Percentiles rank a stretch among this genome's conserved stretches.
phyloP scores from a whole-genome alignment of 1,140 invertebrate genomes.

The Drosophila triauraria region DNA sequence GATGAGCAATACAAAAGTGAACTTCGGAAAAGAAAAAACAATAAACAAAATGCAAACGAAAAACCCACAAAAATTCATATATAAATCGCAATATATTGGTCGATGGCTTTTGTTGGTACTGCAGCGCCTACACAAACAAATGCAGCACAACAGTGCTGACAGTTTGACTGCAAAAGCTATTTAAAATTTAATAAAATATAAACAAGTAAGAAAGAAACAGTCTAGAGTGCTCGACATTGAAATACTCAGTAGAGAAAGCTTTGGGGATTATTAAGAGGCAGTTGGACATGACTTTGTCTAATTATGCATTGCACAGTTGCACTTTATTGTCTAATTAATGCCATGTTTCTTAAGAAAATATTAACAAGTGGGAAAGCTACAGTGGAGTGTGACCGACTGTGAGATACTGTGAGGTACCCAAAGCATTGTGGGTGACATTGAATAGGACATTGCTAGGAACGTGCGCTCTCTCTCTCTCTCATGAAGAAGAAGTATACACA shows the following conservation, averaged over 20 bases:
- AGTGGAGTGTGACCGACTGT: no score
- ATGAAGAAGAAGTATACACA: no score
- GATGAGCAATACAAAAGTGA: constrained; percentile 46
- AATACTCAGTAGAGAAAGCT: not conserved
- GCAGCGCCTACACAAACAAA: constrained; percentile 61
- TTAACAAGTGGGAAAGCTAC: no score
- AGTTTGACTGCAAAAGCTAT: not conserved
- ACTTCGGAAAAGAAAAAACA: constrained; percentile 13
- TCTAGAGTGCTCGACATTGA: not conserved
- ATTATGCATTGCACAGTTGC: no score
- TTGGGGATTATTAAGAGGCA: not conserved
- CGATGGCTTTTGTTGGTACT: constrained; percentile 23
- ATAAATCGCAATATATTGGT: constrained; percentile 62
- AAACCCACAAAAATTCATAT: constrained; percentile 57
- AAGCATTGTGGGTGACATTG: no score
- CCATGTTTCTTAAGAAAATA: no score
- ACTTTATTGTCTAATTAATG: no score
- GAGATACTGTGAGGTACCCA: no score
- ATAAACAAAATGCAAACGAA: constrained; percentile 22
- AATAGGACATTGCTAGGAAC: no score
- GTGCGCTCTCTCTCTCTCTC: no score
- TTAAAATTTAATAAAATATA: not conserved
- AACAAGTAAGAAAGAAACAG: not conserved
- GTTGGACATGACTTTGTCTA: no score
- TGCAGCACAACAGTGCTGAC: constrained; percentile 14